A percentile compares a stretch with the other conserved stretches of the same genome.
These are phyloP conservation scores for Mustela lutreola DNA, from an alignment of 2,113 vertebrate genomes.

Conservation along the genomic window DNA sequence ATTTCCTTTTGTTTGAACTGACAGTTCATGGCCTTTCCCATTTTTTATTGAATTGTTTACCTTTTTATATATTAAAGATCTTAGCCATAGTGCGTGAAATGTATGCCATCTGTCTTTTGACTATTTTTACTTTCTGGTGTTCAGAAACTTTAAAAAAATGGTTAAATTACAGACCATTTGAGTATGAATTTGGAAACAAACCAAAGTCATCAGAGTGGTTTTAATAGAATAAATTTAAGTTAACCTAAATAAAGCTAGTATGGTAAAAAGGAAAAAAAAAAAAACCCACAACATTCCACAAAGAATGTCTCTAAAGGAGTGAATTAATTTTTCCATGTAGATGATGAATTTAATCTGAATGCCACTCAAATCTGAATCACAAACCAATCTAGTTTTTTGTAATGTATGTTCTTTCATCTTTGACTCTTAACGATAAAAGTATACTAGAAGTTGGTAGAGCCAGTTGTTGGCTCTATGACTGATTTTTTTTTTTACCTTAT, in stretches of 20 bases:
- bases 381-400: not conserved
- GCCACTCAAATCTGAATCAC: not conserved
- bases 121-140: conserved; percentile 12
- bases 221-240: not conserved
- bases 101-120: not conserved
- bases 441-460: not conserved
- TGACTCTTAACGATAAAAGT: not conserved
- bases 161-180: not conserved
- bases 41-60: not conserved
- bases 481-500: not conserved
- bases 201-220: not conserved
- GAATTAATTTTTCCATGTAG: not conserved
- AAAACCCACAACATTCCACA: not conserved
- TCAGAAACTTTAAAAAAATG: not conserved
- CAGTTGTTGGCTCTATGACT: not conserved
- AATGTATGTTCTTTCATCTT: not conserved
- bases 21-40: not conserved
- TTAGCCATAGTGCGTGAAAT: not conserved
- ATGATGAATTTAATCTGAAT: conserved; percentile 9
- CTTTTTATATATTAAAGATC: not conserved
- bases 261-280: not conserved
- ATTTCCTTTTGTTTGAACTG: not conserved
- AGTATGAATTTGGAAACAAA: conserved; percentile 7
- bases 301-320: not conserved
- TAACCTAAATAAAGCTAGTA: not conserved